Conservation (phyloP, 2,888 invertebrate species). For the Nesidiocoris tenuis region DNA sequence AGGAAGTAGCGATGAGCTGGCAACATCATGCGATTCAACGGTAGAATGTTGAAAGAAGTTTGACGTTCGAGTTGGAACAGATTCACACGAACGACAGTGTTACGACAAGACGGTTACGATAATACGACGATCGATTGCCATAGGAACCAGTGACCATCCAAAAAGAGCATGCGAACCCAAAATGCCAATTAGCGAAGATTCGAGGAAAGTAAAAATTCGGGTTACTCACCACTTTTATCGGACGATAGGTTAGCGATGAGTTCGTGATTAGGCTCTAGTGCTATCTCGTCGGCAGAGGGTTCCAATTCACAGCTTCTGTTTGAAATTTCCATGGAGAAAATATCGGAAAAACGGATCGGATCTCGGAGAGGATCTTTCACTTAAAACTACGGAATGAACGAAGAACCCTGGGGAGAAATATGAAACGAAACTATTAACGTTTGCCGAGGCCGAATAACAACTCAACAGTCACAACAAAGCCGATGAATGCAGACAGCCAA, state of each 20-base stretch:
- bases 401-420: conserved; percentile 7
- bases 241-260: conserved; percentile 27
- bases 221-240: conserved; percentile 10
- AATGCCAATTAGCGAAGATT: neutral
- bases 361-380: neutral
- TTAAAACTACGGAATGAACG: neutral
- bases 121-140: no score
- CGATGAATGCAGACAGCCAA: neutral
- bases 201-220: neutral
- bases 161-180: neutral
- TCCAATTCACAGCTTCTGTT: conserved; percentile 12
- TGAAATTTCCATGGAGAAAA: conserved; percentile 23
- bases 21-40: neutral
- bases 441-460: neutral
- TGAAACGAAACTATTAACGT: neutral
- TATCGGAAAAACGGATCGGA: conserved; percentile 3
- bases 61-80: no score
- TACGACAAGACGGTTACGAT: no score
- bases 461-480: neutral
- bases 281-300: conserved; percentile 10
- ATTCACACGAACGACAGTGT: no score
- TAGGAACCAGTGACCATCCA: no score
- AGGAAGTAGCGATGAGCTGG: neutral
- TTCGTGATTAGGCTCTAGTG: neutral
- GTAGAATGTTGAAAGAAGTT: no score